phyloP scores from a whole-genome alignment of 2,113 vertebrate genomes.

The Trinectes maculatus region DNA sequence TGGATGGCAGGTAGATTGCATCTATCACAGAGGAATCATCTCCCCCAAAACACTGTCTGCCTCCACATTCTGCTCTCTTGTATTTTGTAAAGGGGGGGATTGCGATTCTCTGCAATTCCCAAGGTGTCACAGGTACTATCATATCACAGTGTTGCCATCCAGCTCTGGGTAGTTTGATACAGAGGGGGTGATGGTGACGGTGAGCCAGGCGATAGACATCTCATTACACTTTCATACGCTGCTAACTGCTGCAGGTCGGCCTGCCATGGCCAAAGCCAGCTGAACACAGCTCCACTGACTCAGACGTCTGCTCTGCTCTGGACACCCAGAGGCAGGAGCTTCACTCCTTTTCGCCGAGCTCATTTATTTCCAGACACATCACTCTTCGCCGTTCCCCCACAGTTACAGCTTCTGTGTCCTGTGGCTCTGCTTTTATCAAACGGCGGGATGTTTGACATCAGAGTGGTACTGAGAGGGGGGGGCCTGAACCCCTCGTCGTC shows the following conservation, averaged over 20 bases:
- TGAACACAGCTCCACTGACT: constrained; percentile 58
- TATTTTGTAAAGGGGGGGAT: constrained; percentile 32
- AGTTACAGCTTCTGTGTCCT: constrained; percentile 38
- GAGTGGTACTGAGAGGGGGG: constrained; percentile 4
- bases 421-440: constrained; percentile 51
- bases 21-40: constrained; percentile 65
- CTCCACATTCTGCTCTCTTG: constrained; percentile 37
- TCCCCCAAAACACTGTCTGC: constrained; percentile 52
- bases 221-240: constrained; percentile 77
- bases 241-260: constrained; percentile 57
- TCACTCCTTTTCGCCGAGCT: constrained; percentile 48
- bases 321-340: constrained; percentile 55
- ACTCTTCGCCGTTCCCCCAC: constrained; percentile 54
- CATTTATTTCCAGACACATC: constrained; percentile 78
- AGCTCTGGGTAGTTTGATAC: constrained; percentile 47
- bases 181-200: constrained; percentile 25
- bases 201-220: constrained; percentile 64
- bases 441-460: constrained; percentile 38
- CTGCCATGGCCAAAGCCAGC: constrained; percentile 60
- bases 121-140: constrained; percentile 60
- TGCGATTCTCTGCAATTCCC: constrained; percentile 61
- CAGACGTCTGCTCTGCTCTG: constrained; percentile 42
- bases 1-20: constrained; percentile 56
- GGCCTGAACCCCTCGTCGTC: background rate
- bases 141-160: constrained; percentile 49